These are phyloP conservation scores for Pammene fasciana DNA, from an alignment of 2,888 invertebrate species.

Conservation along the genomic window DNA sequence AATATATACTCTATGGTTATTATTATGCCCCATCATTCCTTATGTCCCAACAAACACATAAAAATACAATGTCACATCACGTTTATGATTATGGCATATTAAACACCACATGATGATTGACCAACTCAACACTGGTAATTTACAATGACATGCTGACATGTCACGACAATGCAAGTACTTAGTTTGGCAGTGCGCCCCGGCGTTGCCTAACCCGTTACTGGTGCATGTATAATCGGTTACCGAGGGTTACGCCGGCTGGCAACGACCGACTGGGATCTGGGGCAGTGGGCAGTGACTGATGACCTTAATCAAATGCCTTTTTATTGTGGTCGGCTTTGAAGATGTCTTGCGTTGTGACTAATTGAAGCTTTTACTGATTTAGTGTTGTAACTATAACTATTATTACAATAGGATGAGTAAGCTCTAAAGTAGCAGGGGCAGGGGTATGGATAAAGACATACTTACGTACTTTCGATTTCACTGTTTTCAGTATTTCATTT, in stretches of 20 bases:
- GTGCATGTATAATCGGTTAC: constrained; percentile 36
- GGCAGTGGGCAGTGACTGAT: constrained; percentile 25
- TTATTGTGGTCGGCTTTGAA: neutral
- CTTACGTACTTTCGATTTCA: no score
- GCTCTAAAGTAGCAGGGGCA: no score
- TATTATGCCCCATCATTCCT: no score
- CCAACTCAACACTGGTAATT: neutral
- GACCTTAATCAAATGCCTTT: constrained; percentile 14
- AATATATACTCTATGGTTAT: no score
- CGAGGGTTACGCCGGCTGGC: constrained; percentile 19
- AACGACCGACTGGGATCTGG: constrained; percentile 28
- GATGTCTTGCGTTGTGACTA: constrained; percentile 10
- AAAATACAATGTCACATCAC: no score
- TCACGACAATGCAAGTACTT: neutral
- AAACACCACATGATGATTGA: neutral
- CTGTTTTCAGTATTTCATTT: no score
- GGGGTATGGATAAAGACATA: no score
- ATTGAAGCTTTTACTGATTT: neutral
- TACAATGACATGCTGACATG: constrained; percentile 16
- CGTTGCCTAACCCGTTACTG: constrained; percentile 31
- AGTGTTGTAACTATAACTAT: neutral
- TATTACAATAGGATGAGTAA: no score
- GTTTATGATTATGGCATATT: no score
- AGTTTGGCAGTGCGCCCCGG: constrained; percentile 1
- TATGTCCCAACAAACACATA: no score